Evolutionary conservation across 1,140 invertebrate genomes (phyloP).

Genomic region (Berghia stephanieae): DNA sequence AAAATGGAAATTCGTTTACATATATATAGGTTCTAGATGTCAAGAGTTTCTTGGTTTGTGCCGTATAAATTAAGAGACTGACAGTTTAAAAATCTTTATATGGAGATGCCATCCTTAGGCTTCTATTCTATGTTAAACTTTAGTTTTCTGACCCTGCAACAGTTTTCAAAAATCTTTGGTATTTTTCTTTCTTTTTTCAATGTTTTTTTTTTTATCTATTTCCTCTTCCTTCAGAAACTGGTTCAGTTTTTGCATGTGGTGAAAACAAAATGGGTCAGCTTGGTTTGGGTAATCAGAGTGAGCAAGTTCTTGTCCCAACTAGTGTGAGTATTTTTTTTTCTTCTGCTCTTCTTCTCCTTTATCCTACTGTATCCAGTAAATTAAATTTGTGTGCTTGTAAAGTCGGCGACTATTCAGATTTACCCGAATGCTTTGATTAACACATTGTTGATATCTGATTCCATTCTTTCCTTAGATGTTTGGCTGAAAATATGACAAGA

Average conservation of each 20-base stretch:
- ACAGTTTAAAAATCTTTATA: neutral
- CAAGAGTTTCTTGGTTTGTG: neutral
- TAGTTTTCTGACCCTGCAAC: neutral
- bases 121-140: neutral
- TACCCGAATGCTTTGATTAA: neutral
- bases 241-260: slow-evolving; percentile 85
- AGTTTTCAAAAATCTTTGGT: neutral
- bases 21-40: no score
- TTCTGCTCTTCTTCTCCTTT: neutral
- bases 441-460: neutral
- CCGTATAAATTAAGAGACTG: neutral
- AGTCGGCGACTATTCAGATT: no score
- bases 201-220: neutral
- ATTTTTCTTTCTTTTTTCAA: slow-evolving; percentile 13
- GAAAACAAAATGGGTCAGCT: slow-evolving; percentile 93
- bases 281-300: slow-evolving; percentile 80
- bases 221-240: slow-evolving; percentile 73
- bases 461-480: neutral
- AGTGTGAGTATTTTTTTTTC: slow-evolving; percentile 73
- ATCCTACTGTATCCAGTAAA: neutral
- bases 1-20: neutral
- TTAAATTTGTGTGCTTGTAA: neutral
- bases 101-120: neutral
- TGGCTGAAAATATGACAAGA: no score
- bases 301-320: slow-evolving; percentile 76